Conservation (phyloP, 2,888 invertebrate species). For the Holacanthella duospinosa region DNA sequence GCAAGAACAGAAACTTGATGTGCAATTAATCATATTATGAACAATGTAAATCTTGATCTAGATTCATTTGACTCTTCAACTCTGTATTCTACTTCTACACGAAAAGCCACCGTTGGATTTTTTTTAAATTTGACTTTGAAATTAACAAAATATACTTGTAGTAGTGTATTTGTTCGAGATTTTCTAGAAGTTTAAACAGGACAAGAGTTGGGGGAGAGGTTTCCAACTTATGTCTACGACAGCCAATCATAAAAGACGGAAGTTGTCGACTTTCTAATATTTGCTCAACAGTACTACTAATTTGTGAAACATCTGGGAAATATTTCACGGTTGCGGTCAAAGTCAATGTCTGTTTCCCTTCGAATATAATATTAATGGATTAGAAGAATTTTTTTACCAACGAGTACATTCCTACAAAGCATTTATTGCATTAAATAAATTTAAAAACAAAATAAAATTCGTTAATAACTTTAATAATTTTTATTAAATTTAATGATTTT, state of each 20-base stretch:
- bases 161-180: background rate
- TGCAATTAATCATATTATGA: background rate
- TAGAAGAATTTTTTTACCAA: too few species aligned
- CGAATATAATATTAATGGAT: too few species aligned
- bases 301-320: background rate
- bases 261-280: background rate
- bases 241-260: background rate
- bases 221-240: too few species aligned
- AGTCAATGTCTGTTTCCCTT: background rate
- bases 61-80: too few species aligned
- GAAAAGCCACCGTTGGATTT: background rate
- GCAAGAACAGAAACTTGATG: too few species aligned
- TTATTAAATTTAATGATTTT: too few species aligned
- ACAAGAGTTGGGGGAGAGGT: too few species aligned
- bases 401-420: too few species aligned
- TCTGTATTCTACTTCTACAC: too few species aligned
- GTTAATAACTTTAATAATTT: background rate
- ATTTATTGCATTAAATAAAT: background rate
- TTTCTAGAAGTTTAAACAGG: too few species aligned
- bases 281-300: background rate
- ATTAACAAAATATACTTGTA: background rate
- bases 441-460: background rate
- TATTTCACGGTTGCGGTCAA: constrained; percentile 5
- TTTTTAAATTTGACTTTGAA: background rate
- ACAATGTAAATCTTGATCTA: background rate